Conservation (phyloP, 2,113 vertebrate genomes). For the Syngnathus floridae region DNA sequence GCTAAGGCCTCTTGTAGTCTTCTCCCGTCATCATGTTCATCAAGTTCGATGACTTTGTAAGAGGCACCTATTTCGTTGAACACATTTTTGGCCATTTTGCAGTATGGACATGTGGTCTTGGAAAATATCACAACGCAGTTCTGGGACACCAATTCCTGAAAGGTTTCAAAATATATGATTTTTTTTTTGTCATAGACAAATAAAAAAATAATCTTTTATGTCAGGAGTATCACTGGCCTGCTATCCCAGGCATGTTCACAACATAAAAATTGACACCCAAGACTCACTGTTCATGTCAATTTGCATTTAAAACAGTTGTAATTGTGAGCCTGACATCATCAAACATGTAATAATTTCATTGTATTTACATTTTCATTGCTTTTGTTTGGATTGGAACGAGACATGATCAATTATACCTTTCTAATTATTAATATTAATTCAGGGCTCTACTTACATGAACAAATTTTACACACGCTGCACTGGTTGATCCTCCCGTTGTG, state of each 20-base stretch:
- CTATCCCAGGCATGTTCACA: too few relatives aligned
- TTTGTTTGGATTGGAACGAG: too few relatives aligned
- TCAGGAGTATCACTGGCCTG: too few relatives aligned
- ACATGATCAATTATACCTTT: too few relatives aligned
- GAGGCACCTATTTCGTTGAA: conserved; percentile 80
- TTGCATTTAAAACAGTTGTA: too few relatives aligned
- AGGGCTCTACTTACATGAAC: conserved; percentile 54
- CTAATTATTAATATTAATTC: background rate
- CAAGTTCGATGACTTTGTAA: conserved; percentile 85
- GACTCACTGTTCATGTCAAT: too few relatives aligned
- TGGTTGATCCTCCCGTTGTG: conserved; percentile 32
- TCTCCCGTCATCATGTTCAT: conserved; percentile 76
- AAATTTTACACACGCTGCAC: conserved; percentile 50
- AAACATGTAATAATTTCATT: too few relatives aligned
- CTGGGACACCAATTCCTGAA: conserved; percentile 81
- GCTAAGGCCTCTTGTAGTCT: conserved; percentile 81
- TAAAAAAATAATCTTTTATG: background rate
- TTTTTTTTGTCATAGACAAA: background rate
- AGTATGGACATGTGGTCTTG: conserved; percentile 87
- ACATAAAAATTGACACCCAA: too few relatives aligned
- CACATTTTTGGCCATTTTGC: conserved; percentile 87
- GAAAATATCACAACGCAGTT: conserved; percentile 97
- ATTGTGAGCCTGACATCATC: too few relatives aligned
- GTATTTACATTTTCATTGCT: too few relatives aligned
- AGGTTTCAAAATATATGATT: conserved; percentile 1